Base-by-base conservation (phyloP, 2,797 vertebrate genomes). In the Myotis planiceps region DNA sequence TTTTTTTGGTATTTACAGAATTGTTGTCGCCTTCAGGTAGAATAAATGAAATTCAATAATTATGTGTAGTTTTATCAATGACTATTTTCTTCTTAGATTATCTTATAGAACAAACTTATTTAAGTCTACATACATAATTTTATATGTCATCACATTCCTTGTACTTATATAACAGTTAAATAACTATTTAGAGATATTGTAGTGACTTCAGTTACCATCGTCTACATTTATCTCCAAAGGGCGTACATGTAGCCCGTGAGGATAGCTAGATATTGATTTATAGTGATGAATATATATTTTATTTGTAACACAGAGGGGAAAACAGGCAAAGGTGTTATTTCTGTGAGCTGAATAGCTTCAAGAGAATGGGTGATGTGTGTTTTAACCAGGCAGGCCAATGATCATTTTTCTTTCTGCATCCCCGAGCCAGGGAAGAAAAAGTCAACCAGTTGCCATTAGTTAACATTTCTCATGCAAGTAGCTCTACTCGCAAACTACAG, bases 181-280 rank as follows among this genome's bases (percentile, higher is more conserved):
- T 88, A 47, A 55, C 42, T 89, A 55, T 91, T 96, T 37, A 76
- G 47, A 87, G 86, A 81, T 47, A 32, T 85, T 83, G 45, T 34
- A 78, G 53, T 92, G 66, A 25, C 32, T 96, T 86, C 47, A 81
- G 79, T 85, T 86, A 78, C 84, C 95, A 88, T 86, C 42, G 25
- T 92, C 39, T 88, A 81, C 68, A 86, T 88, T 97, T 89, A 65
- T 96, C 45, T 95, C 45, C 90, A 95, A 89, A 96, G 68, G 88
- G 85, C 93, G 92, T 86, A 79, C 76, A 83, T n/a, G 51, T 66
- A 90, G 76, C 78, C 75, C 92, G 82, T 83, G 78, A 94, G 86
- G 96, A 88, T 93, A 86, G 92, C 65, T 93, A 87, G 89, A 32
- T 97, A 97, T 97, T 98, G 96, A 98, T 97, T 96, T 96, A 96